Percentiles rank a stretch among this genome's conserved stretches.
Conservation (phyloP, 2,888 invertebrate genomes). For the Acronicta leporina region DNA sequence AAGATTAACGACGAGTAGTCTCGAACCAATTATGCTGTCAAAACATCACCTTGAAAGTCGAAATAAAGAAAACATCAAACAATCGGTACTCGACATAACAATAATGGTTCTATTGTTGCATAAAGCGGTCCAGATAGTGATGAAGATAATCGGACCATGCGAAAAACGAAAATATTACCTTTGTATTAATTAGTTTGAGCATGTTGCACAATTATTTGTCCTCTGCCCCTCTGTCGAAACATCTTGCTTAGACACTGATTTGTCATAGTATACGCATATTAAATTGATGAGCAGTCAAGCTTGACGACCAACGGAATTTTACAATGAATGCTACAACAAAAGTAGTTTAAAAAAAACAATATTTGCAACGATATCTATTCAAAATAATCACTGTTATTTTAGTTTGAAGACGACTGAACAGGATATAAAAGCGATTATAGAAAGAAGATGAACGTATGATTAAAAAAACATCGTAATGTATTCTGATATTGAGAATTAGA, state of each 20-base stretch:
- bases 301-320: slow-evolving; percentile 59
- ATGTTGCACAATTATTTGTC: slow-evolving; percentile 61
- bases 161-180: slow-evolving; percentile 78
- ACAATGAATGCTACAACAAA: slow-evolving; percentile 57
- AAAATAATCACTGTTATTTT: slow-evolving; percentile 31
- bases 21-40: slow-evolving; percentile 81
- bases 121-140: slow-evolving; percentile 71
- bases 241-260: slow-evolving; percentile 58
- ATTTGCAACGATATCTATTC: slow-evolving; percentile 43
- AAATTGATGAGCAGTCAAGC: slow-evolving; percentile 64
- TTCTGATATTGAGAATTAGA: slow-evolving; percentile 25
- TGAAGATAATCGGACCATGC: slow-evolving; percentile 75
- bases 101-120: slow-evolving; percentile 83
- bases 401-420: slow-evolving; percentile 31
- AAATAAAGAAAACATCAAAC: slow-evolving; percentile 78
- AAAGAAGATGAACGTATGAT: slow-evolving; percentile 42
- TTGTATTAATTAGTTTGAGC: slow-evolving; percentile 74
- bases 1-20: slow-evolving; percentile 73
- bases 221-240: slow-evolving; percentile 51
- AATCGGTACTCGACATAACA: slow-evolving; percentile 69
- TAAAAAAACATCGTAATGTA: slow-evolving; percentile 23
- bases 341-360: slow-evolving; percentile 42
- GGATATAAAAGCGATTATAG: slow-evolving; percentile 46
- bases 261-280: slow-evolving; percentile 65
- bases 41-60: slow-evolving; percentile 83